phyloP scores from a whole-genome alignment of 1,140 invertebrate genomes.

The Grapholita molesta region DNA sequence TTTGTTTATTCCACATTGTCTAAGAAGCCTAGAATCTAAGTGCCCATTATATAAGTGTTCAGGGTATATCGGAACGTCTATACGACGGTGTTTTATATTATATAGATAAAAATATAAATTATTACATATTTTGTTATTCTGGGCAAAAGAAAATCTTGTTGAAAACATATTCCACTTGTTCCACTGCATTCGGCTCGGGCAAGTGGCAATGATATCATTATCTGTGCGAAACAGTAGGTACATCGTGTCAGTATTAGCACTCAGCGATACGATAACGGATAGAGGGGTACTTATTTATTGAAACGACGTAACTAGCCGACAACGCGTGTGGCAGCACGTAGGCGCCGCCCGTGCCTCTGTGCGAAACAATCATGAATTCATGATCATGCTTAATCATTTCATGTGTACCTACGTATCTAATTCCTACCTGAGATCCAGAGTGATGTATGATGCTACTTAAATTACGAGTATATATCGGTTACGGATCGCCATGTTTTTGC shows the following conservation, averaged over 20 bases:
- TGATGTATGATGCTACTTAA: too few species aligned
- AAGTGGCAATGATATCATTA: constrained; percentile 14
- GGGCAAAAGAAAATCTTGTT: too few species aligned
- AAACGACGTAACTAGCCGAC: constrained; percentile 28
- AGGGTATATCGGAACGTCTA: too few species aligned
- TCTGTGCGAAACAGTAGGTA: neutral
- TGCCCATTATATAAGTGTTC: too few species aligned
- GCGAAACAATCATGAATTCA: neutral
- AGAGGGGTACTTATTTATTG: neutral
- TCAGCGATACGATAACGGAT: neutral
- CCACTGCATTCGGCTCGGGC: neutral
- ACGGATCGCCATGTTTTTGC: too few species aligned
- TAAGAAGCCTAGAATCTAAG: too few species aligned
- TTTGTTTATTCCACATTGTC: too few species aligned
- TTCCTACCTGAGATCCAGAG: too few species aligned
- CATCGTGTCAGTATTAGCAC: constrained; percentile 11
- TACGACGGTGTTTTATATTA: neutral
- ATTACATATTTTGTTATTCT: too few species aligned
- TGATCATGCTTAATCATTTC: neutral
- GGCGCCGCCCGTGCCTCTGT: constrained; percentile 35
- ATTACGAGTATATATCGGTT: too few species aligned
- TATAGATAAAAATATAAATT: neutral
- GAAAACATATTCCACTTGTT: neutral
- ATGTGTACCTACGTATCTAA: too few species aligned
- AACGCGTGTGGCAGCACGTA: constrained; percentile 65